Conservation (phyloP, 2,888 invertebrate species). For the Drosophila sordidula region DNA sequence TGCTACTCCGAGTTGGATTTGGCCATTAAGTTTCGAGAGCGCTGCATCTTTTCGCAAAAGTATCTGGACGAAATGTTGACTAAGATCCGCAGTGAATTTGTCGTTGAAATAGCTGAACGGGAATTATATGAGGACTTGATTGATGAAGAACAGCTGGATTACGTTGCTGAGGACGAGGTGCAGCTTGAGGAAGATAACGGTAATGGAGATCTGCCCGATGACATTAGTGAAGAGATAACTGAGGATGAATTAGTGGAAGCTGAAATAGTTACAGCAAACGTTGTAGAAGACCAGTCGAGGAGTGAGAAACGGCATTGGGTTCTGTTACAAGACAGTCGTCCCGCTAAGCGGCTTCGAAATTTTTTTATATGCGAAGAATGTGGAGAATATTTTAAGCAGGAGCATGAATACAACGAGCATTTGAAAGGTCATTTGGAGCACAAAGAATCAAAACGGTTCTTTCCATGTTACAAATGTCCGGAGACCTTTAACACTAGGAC, state of each 20-base stretch:
- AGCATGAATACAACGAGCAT: slow-evolving; percentile 42
- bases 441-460: slow-evolving; percentile 35
- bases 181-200: neutral
- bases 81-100: slow-evolving; percentile 11
- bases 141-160: slow-evolving; percentile 52
- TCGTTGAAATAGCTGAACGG: neutral
- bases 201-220: neutral
- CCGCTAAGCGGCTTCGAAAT: slow-evolving; percentile 51
- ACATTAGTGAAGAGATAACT: neutral
- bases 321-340: slow-evolving; percentile 20
- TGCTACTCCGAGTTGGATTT: slow-evolving; percentile 64
- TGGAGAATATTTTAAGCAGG: slow-evolving; percentile 42
- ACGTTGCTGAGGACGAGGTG: slow-evolving; percentile 9
- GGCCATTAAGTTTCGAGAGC: slow-evolving; percentile 68
- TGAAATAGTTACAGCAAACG: neutral
- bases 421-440: slow-evolving; percentile 24
- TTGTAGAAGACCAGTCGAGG: neutral
- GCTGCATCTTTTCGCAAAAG: slow-evolving; percentile 67
- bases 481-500: slow-evolving; percentile 36
- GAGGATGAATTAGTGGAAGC: neutral
- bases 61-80: slow-evolving; percentile 50
- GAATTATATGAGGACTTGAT: slow-evolving; percentile 56
- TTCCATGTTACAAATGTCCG: slow-evolving; percentile 51
- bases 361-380: slow-evolving; percentile 68
- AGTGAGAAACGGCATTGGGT: slow-evolving; percentile 35